phyloP scores from a whole-genome alignment of 2,888 invertebrate genomes.

The Drosophila rubida region DNA sequence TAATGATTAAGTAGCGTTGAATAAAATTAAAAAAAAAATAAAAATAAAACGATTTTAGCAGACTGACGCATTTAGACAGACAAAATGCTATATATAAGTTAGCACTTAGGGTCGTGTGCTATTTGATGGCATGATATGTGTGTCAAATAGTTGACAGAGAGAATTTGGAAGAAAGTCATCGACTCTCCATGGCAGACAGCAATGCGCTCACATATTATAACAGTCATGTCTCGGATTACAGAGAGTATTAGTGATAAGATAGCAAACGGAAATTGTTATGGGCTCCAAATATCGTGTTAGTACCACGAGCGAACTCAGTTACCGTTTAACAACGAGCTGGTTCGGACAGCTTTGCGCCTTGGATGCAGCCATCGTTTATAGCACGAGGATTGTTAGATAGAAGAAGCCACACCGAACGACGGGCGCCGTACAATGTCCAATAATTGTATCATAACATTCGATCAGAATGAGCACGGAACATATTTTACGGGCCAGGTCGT shows the following conservation, averaged over 20 bases:
- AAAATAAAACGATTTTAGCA: too few species aligned
- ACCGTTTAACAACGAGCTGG: slow-evolving; percentile 45
- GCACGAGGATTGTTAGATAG: background rate
- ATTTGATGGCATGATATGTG: background rate
- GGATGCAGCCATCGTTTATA: background rate
- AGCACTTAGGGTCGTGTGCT: background rate
- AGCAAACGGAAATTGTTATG: slow-evolving; percentile 19
- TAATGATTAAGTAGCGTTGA: background rate
- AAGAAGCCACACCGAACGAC: background rate
- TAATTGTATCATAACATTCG: slow-evolving; percentile 84
- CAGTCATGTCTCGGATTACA: slow-evolving; percentile 32
- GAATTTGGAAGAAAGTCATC: background rate
- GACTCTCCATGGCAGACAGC: background rate
- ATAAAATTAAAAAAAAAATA: background rate
- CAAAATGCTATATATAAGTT: background rate
- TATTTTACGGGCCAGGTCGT: slow-evolving; percentile 83
- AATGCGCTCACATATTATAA: slow-evolving; percentile 1
- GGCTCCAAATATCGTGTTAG: slow-evolving; percentile 20
- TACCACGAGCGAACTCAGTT: slow-evolving; percentile 44
- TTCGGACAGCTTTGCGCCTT: slow-evolving; percentile 37
- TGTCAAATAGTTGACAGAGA: background rate
- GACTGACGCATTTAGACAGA: background rate
- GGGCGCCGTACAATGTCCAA: slow-evolving; percentile 64
- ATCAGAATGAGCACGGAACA: slow-evolving; percentile 88
- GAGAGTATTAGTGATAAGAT: slow-evolving; percentile 41